Evolutionary conservation across 2,113 vertebrate species (phyloP), one percentile per base, ranked within the genome.

Genomic region (Limanda limanda): DNA sequence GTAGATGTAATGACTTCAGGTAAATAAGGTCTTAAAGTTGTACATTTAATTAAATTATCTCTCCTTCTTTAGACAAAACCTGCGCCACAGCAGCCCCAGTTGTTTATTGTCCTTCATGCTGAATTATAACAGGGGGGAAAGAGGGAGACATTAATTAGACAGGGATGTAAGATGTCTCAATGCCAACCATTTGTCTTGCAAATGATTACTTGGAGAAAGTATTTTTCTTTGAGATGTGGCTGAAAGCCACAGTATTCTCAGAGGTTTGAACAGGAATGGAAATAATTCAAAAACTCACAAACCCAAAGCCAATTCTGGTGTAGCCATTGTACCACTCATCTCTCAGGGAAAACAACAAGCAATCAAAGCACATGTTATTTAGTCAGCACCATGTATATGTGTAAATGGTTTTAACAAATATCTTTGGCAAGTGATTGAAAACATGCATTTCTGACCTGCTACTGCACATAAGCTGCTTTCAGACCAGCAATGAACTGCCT

Each of bases 81-180:
- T 51, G 47, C 17, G 12, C 54, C 56, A 62, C n/a, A 35, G 72
- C 76, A 78, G 68, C 69, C 57, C 75, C 83, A 81, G 79, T 85
- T 87, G 88, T 88, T 85, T 86, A 76, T 86, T 89, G 88, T 85
- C 83, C 79, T 77, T 91, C 89, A 85, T 85, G 18, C 23, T 90
- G 86, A 91, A 78, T 90, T 89, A 92, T 92, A 87, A 83, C 68
- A 76, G 24, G 62, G 78, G 68, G 77, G 23, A 40, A 76, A 71
- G 57, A 79, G 47, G 81, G 75, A 80, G 48, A 56, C 82, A 86
- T 89, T 90, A 83, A 91, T 91, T 91, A 88, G 85, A 87, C 81
- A 85, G 66, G 91, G 78, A 88, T 85, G 82, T 92, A 88, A 86
- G 83, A 91, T 87, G 83, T 87, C 81, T 91, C 83, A 80, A 86